These are phyloP conservation scores for Knipowitschia caucasica DNA, from an alignment of 2,797 vertebrate genomes.

Conservation along the genomic window DNA sequence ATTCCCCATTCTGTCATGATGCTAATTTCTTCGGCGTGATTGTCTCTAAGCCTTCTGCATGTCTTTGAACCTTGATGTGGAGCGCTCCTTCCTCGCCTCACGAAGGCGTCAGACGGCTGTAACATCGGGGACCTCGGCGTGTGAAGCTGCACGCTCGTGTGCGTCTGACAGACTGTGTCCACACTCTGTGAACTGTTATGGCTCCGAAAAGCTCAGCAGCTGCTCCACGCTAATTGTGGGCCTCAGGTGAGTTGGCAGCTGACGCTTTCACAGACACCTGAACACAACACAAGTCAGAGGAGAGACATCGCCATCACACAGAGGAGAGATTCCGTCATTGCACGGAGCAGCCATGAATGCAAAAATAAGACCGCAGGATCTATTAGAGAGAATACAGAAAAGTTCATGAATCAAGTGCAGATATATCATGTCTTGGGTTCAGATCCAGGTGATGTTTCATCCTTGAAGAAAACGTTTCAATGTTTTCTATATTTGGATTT, in stretches of 20 bases:
- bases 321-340: constrained; percentile 32
- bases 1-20: too few relatives aligned
- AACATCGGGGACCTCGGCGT: constrained; percentile 24
- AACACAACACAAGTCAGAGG: constrained; percentile 48
- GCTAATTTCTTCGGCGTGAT: too few relatives aligned
- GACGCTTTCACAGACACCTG: constrained; percentile 60
- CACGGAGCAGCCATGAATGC: constrained; percentile 7
- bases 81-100: neutral
- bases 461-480: too few relatives aligned
- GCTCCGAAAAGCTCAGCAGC: constrained; percentile 65
- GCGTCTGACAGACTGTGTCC: constrained; percentile 58
- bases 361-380: neutral
- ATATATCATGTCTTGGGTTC: too few relatives aligned
- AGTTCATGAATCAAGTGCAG: neutral
- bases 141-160: constrained; percentile 46
- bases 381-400: neutral
- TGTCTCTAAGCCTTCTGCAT: neutral
- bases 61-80: neutral
- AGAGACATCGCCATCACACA: constrained; percentile 31
- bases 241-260: constrained; percentile 73
- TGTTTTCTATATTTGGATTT: too few relatives aligned
- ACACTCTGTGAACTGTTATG: constrained; percentile 58
- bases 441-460: too few relatives aligned
- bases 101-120: neutral
- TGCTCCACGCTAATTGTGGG: constrained; percentile 70